Conservation (phyloP, 2,797 vertebrate genomes). For the Microhierax caerulescens region DNA sequence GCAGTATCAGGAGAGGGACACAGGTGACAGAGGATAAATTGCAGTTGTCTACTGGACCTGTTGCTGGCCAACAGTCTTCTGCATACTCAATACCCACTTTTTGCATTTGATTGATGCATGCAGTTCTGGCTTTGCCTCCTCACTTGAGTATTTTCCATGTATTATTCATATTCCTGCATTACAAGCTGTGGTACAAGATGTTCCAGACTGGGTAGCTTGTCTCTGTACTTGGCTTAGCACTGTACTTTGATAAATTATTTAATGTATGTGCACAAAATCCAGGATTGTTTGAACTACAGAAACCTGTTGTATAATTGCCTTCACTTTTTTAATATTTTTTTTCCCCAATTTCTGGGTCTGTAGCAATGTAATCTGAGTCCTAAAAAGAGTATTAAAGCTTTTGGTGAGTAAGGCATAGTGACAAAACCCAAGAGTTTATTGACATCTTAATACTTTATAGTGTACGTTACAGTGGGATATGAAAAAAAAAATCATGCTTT, state of each 20-base stretch:
- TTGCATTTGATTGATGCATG: not conserved
- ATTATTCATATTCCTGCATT: constrained; percentile 27
- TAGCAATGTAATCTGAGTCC: not conserved
- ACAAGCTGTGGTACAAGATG: constrained; percentile 34
- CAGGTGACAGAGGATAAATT: not conserved
- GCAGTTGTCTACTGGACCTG: not conserved
- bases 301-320: not conserved
- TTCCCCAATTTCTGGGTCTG: not conserved
- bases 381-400: not conserved
- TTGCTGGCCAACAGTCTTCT: not conserved
- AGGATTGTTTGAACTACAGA: not conserved
- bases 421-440: not conserved
- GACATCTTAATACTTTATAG: not conserved
- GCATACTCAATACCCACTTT: not conserved
- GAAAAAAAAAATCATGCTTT: not conserved
- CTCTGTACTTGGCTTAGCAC: constrained; percentile 18
- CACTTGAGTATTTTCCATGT: constrained; percentile 16
- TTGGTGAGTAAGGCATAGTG: not conserved
- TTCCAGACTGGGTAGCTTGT: constrained; percentile 48
- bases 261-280: not conserved
- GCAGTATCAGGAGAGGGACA: not conserved
- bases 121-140: constrained; percentile 18
- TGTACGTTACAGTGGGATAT: not conserved
- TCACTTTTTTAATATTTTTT: not conserved
- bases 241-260: constrained; percentile 25